These are phyloP conservation scores for Microtus agrestis DNA, from an alignment of 2,797 vertebrate genomes.

Conservation along the genomic window DNA sequence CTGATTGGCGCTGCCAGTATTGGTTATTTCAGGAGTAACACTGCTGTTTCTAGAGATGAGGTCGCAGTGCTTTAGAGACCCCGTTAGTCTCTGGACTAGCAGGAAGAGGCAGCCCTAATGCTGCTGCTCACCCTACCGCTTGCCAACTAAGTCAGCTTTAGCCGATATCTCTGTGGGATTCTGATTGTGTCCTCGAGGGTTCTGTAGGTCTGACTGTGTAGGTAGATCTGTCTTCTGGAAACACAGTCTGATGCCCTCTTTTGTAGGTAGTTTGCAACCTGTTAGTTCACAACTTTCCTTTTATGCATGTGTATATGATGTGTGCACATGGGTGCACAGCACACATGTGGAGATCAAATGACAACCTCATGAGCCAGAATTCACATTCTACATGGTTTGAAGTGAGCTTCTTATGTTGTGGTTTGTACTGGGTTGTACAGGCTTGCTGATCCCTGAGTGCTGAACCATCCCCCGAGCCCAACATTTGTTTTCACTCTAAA, in stretches of 20 bases:
- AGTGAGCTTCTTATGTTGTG: not conserved
- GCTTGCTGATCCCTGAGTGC: not conserved
- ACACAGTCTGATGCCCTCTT: not conserved
- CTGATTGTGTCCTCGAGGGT: not conserved
- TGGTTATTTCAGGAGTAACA: not conserved
- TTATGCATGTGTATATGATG: not conserved
- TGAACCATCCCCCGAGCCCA: not conserved
- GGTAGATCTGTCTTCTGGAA: not conserved
- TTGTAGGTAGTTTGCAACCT: not conserved
- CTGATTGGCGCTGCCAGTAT: not conserved
- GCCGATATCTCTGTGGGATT: not conserved
- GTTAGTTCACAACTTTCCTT: not conserved
- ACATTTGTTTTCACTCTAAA: not conserved
- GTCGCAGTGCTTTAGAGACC: not conserved
- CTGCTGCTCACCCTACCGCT: not conserved
- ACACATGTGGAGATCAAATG: not conserved
- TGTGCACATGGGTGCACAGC: not conserved
- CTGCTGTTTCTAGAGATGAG: not conserved
- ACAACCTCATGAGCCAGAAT: too few relatives aligned
- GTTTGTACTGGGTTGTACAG: not conserved
- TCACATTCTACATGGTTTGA: not conserved
- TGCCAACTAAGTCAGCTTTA: not conserved
- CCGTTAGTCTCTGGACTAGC: not conserved
- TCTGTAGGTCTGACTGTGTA: not conserved
- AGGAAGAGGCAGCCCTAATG: not conserved